Evolutionary conservation across 2,888 invertebrate genomes (phyloP).

Genomic region (Palloptera scutellata): DNA sequence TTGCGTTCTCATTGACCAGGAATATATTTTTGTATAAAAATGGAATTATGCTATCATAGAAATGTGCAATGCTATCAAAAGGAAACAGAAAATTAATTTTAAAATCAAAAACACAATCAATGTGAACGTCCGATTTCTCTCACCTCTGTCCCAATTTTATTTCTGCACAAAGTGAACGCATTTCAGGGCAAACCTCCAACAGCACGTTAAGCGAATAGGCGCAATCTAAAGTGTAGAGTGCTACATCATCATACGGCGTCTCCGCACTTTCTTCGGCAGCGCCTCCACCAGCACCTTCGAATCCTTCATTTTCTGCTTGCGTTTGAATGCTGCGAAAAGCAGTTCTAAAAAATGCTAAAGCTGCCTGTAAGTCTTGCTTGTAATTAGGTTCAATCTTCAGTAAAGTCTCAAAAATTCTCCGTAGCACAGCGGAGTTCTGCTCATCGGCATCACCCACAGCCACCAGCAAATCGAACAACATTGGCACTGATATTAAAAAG

Average conservation of each 20-base stretch:
- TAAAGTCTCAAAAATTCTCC: slow-evolving; percentile 72
- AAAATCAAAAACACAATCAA: neutral
- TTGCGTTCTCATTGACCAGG: slow-evolving; percentile 52
- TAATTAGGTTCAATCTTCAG: slow-evolving; percentile 70
- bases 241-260: slow-evolving; percentile 70
- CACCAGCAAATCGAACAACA: slow-evolving; percentile 79
- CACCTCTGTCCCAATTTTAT: slow-evolving; percentile 70
- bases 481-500: slow-evolving; percentile 83
- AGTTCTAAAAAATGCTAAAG: slow-evolving; percentile 67
- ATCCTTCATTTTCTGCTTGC: slow-evolving; percentile 60
- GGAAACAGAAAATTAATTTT: slow-evolving; percentile 9
- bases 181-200: slow-evolving; percentile 72
- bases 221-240: slow-evolving; percentile 75
- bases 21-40: slow-evolving; percentile 73
- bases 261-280: slow-evolving; percentile 47
- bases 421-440: slow-evolving; percentile 69
- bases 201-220: slow-evolving; percentile 74
- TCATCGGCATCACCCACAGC: slow-evolving; percentile 76
- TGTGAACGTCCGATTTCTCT: neutral
- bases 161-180: slow-evolving; percentile 67
- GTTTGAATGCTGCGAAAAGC: slow-evolving; percentile 60
- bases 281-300: slow-evolving; percentile 53
- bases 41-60: slow-evolving; percentile 80
- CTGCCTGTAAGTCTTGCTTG: slow-evolving; percentile 68
- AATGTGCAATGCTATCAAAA: slow-evolving; percentile 72